Conservation (phyloP, 2,113 vertebrate genomes). For the Ovibos moschatus region DNA sequence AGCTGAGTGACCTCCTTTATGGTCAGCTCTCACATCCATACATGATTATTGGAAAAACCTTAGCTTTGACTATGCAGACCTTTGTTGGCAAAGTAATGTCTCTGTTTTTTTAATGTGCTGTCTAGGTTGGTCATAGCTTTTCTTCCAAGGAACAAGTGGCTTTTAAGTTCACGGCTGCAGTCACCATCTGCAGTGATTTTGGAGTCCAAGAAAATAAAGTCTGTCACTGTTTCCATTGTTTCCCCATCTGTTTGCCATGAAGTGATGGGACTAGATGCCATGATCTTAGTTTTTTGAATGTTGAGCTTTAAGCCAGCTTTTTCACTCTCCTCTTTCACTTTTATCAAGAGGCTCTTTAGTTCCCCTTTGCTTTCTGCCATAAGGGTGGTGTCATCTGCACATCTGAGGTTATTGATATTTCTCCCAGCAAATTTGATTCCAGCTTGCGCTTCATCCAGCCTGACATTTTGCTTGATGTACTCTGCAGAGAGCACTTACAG, state of each 20-base stretch:
- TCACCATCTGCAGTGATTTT: not conserved
- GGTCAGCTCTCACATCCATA: not conserved
- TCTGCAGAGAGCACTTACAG: not conserved
- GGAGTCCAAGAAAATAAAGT: not conserved
- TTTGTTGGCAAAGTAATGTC: not conserved
- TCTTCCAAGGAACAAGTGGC: not conserved
- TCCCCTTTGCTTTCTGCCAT: not conserved
- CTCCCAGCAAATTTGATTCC: not conserved
- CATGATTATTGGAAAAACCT: not conserved
- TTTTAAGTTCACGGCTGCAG: not conserved
- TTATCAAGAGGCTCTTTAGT: not conserved
- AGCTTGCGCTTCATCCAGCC: not conserved
- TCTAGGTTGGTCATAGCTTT: not conserved
- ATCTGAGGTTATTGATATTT: not conserved
- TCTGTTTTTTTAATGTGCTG: not conserved
- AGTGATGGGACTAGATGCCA: not conserved
- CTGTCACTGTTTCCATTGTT: not conserved
- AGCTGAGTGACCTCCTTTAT: not conserved
- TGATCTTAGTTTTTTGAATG: not conserved
- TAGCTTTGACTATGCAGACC: not conserved
- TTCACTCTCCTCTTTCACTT: not conserved
- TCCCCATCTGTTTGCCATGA: not conserved
- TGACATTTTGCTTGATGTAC: not conserved
- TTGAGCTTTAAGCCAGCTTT: not conserved
- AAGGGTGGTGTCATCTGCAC: not conserved